Conservation (phyloP, 2,797 vertebrate genomes). For the Geotrypetes seraphini region DNA sequence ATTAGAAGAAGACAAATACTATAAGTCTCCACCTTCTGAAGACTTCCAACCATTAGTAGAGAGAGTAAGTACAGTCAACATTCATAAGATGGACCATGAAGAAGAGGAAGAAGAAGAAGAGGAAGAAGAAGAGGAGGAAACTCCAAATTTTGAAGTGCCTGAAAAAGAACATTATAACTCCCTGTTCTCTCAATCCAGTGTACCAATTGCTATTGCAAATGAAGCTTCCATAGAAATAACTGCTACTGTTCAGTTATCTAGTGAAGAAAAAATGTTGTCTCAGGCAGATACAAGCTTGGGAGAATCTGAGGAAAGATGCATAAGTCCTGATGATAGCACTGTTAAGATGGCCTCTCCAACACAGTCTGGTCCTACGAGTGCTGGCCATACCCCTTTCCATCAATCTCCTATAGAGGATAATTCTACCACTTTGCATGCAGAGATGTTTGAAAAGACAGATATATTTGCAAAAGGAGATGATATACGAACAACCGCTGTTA, state of each 20-base stretch:
- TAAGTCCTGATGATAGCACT: constrained; percentile 89
- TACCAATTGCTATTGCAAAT: constrained; percentile 10
- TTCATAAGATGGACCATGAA: constrained; percentile 41
- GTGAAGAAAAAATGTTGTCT: constrained; percentile 8
- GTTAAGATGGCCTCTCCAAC: constrained; percentile 89
- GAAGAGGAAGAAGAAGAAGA: constrained; percentile 64
- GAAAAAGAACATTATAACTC: constrained; percentile 66
- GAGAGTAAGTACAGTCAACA: constrained; percentile 55
- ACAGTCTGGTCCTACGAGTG: constrained; percentile 82
- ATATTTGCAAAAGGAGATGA: constrained; percentile 27
- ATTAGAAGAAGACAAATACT: constrained; percentile 93
- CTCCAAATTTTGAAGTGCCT: constrained; percentile 65
- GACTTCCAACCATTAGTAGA: constrained; percentile 71
- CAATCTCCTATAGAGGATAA: constrained; percentile 90
- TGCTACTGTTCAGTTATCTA: constrained; percentile 33
- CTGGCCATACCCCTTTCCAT: constrained; percentile 81
- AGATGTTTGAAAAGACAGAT: constrained; percentile 44
- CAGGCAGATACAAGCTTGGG: constrained; percentile 48
- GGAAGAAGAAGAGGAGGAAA: constrained; percentile 65
- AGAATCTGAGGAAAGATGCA: constrained; percentile 79
- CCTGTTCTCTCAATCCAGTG: constrained; percentile 52
- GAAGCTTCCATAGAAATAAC: constrained; percentile 21
- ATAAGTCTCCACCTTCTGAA: constrained; percentile 91
- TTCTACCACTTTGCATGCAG: constrained; percentile 48
- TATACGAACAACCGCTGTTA: constrained; percentile 17